phyloP scores from a whole-genome alignment of 2,113 vertebrate species.

The Vulpes ferrilata region DNA sequence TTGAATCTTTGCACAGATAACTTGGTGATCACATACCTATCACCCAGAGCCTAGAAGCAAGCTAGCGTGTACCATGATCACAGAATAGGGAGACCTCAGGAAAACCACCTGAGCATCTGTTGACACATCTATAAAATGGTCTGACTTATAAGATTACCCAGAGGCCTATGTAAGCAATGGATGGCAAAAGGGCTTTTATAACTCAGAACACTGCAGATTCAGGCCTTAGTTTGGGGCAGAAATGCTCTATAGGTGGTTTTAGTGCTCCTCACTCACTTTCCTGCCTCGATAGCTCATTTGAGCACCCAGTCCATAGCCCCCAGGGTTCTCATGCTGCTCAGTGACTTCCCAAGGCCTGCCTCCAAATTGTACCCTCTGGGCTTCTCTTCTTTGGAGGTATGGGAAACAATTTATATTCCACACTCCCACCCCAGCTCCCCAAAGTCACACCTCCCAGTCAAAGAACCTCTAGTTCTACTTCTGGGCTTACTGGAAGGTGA shows the following conservation, averaged over 20 bases:
- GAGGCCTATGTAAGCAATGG: not conserved
- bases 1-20: not conserved
- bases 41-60: not conserved
- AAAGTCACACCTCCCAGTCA: not conserved
- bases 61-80: fast-evolving
- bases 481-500: not conserved
- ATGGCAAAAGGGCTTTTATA: not conserved
- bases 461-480: not conserved
- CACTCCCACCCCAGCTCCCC: not conserved
- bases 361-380: not conserved
- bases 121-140: not conserved
- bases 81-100: not conserved
- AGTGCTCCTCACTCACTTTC: not conserved
- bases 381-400: not conserved
- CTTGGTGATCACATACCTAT: not conserved
- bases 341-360: not conserved
- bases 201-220: not conserved
- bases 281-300: not conserved
- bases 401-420: not conserved
- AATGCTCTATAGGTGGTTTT: not conserved
- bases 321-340: not conserved
- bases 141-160: not conserved
- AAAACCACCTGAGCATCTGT: not conserved
- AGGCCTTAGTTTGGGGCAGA: not conserved
- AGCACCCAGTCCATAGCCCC: not conserved